phyloP scores from a whole-genome alignment of 2,888 invertebrate genomes.

The Nycteola revayana region DNA sequence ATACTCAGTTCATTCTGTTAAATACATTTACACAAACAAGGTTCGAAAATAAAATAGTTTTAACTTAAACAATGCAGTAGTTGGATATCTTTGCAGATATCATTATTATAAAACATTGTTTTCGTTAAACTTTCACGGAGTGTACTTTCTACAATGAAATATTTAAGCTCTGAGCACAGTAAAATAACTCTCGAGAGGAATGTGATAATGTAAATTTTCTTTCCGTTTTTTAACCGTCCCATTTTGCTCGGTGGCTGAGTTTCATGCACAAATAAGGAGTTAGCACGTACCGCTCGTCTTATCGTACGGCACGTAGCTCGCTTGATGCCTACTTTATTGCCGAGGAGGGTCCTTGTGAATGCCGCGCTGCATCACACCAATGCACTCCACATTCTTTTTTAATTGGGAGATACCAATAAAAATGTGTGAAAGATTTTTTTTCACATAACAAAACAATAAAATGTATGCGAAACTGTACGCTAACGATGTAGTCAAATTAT shows the following conservation, averaged over 20 bases:
- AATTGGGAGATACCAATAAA: slow-evolving; percentile 41
- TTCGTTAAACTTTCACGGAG: slow-evolving; percentile 19
- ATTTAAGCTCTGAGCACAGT: slow-evolving; percentile 34
- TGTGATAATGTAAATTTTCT: slow-evolving; percentile 55
- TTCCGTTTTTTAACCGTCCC: slow-evolving; percentile 44
- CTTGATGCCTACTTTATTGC: slow-evolving; percentile 72
- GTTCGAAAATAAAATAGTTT: no score
- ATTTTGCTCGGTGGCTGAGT: slow-evolving; percentile 44
- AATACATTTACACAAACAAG: no score
- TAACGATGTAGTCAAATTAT: no score
- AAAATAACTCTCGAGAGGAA: slow-evolving; percentile 45
- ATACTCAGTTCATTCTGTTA: no score
- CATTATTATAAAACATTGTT: slow-evolving; percentile 19
- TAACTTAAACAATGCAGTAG: slow-evolving; percentile 17
- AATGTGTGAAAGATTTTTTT: slow-evolving; percentile 18
- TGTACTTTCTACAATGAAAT: slow-evolving; percentile 31
- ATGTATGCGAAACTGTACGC: neutral
- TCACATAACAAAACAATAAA: slow-evolving; percentile 4
- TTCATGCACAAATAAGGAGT: slow-evolving; percentile 47
- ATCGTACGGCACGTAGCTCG: slow-evolving; percentile 57
- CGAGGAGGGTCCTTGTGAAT: slow-evolving; percentile 43
- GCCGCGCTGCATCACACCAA: slow-evolving; percentile 43
- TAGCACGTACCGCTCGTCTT: slow-evolving; percentile 57
- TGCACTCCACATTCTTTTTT: slow-evolving; percentile 48
- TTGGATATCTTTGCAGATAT: slow-evolving; percentile 8